These are phyloP conservation scores for Mystacides longicornis DNA, from an alignment of 2,888 invertebrate species.

Conservation along the genomic window DNA sequence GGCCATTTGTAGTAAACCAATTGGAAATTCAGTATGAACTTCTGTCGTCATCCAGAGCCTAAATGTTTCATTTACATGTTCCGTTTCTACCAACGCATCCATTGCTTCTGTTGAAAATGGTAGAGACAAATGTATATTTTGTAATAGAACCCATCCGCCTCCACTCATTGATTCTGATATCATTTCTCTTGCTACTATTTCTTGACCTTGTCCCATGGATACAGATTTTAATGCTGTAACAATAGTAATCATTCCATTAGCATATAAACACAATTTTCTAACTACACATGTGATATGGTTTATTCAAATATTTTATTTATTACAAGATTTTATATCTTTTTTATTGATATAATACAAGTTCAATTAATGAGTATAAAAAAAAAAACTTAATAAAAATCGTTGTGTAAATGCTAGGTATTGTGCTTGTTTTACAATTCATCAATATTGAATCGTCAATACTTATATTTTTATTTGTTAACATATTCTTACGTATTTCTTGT, in stretches of 20 bases:
- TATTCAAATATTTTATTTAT: neutral
- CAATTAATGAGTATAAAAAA: too few relatives aligned
- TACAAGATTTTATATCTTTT: neutral
- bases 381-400: too few relatives aligned
- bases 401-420: neutral
- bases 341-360: neutral
- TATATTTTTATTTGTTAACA: slow-evolving; percentile 1
- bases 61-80: slow-evolving; percentile 74
- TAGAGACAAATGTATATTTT: slow-evolving; percentile 93
- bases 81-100: slow-evolving; percentile 80
- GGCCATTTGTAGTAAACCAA: slow-evolving; percentile 79
- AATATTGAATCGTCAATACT: too few relatives aligned
- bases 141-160: slow-evolving; percentile 91
- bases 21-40: slow-evolving; percentile 89
- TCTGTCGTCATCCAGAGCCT: slow-evolving; percentile 93
- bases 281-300: neutral
- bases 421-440: neutral
- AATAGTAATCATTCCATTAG: neutral
- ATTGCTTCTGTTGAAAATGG: slow-evolving; percentile 90
- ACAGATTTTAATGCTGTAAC: slow-evolving; percentile 68
- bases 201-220: slow-evolving; percentile 98
- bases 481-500: slow-evolving; percentile 70
- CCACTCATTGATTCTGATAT: slow-evolving; percentile 69
- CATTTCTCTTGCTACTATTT: slow-evolving; percentile 72
- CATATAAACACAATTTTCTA: neutral